Base-by-base conservation (phyloP, 1,140 invertebrate genomes). In the Drosophila subobscura region DNA sequence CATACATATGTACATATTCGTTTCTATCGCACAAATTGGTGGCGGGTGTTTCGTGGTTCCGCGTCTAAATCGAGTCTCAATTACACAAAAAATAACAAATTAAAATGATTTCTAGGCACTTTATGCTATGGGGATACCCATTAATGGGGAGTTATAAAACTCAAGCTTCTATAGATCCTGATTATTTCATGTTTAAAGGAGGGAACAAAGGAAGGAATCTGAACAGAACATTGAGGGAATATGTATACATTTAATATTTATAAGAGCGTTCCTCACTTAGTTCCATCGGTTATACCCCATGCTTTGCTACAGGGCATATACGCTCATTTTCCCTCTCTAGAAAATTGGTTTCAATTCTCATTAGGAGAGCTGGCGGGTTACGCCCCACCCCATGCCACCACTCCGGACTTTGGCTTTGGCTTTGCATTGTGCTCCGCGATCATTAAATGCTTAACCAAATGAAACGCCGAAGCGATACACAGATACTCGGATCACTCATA, bases 391-490 rank as follows among this genome's bases (percentile, higher is more conserved):
- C 29, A 46, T 25, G 40, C 41, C 53, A 41, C 3, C 61, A 27
- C 50, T 25, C n/a, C 20, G 25, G 25, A 40, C 63, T 57, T 37
- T 45, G 37, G 25, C 33, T 37, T 60, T 42, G 37, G 40, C 33
- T 51, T 33, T 37, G 33, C 33, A 37, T 37, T 37, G 12, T 37
- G 33, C 10, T 8, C 33, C 10, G 33, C 33, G 70, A 73, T 73
- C 71, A 73, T 73, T 73, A 64, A 73, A 73, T 73, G 70, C 71
- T 73, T 64, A 73, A 73, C 71, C 71, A 73, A 73, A 73, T 73
- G 71, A 65, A 37, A 37, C 33, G 59, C 53, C 46, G 50, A 55
- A 46, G 65, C 42, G 49, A 67, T 68, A 41, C 10, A 37, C 33
- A 37, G 10, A 37, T 37, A 37, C 33, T 37, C 33, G 10, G 33